Base-by-base conservation (phyloP, 2,113 vertebrate species). In the Azemiops feae region DNA sequence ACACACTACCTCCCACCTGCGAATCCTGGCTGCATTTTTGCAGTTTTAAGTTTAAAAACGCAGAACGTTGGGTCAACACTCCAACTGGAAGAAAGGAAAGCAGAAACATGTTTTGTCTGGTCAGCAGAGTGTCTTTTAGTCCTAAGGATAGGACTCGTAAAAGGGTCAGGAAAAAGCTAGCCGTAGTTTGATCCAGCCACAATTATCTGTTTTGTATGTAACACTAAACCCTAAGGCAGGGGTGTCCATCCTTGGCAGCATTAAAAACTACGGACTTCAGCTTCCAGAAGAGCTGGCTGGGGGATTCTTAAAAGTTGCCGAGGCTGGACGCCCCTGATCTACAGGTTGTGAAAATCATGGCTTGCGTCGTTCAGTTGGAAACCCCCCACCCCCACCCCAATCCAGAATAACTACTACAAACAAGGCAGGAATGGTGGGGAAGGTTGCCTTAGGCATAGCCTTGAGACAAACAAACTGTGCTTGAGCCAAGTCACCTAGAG, bases 311-410 rank as follows among this genome's bases (percentile, higher is more conserved):
- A 69, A n/a, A 69, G 4, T n/a, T 69, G 64, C 30, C 2, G 12
- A 69, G 30, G 30, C 12, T 5, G 12, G 64, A 6, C 64, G 34
- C 4, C 64, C 12, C 30, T 69, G 64, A 69, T 16, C 2, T 8
- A 81, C 5, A 22, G 34, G 18, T 81, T 20, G 69, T 3, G 34
- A 43, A 39, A 81, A 22, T 3, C 18, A 1, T 20, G 34, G 6
- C 18, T 39, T 39, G 18, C 18, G 1, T n/a, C 5, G 4, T 16
- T 81, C 74, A 22, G 74, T 20, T 81, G 74, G 34, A 34, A 69
- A 69, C 27, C 34, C 16, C 1, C 4, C 12, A 14, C 0, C 6
- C 10, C 1, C 60, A 0, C 64, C 4, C 30, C 4, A n/a, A 16
- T 64, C 12, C 30, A 81, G 74, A 39, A 74, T 39, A 39, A 39